A percentile compares a stretch with the other conserved stretches of the same genome.
Conservation (phyloP, 2,888 invertebrate genomes). For the Euspilapteryx auroguttella region DNA sequence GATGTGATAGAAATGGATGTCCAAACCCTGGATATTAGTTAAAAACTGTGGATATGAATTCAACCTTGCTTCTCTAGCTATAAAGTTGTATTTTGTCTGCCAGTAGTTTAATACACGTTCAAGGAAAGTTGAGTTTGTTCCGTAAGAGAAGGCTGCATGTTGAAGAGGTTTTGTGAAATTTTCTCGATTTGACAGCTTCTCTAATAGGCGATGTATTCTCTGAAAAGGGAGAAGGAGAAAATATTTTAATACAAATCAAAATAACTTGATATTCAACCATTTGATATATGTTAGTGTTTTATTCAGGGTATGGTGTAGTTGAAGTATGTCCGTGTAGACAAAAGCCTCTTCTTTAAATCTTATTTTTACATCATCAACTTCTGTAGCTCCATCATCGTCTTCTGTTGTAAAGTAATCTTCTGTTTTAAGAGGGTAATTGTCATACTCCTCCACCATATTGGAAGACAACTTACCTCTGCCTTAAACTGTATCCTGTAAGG, state of each 20-base stretch:
- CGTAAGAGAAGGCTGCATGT: conserved; percentile 66
- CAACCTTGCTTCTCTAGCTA: conserved; percentile 55
- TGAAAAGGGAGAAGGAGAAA: neutral
- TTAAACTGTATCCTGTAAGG: conserved; percentile 5
- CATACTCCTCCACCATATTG: too few relatives aligned
- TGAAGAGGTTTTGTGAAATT: conserved; percentile 25
- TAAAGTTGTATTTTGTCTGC: conserved; percentile 68
- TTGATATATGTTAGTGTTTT: neutral
- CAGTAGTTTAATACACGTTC: conserved; percentile 54
- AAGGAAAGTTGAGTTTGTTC: conserved; percentile 50
- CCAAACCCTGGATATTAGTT: conserved; percentile 66
- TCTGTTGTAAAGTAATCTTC: too few relatives aligned
- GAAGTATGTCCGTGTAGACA: too few relatives aligned
- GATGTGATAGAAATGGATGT: conserved; percentile 65
- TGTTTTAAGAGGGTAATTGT: too few relatives aligned
- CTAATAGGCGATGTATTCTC: too few relatives aligned
- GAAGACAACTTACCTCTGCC: conserved; percentile 3
- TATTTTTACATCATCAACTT: too few relatives aligned
- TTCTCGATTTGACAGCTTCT: too few relatives aligned
- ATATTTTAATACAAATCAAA: neutral
- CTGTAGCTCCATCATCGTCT: too few relatives aligned
- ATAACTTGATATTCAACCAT: neutral
- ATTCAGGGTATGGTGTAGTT: too few relatives aligned
- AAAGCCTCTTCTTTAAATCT: too few relatives aligned
- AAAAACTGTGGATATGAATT: conserved; percentile 68